phyloP scores from a whole-genome alignment of 1,140 invertebrate species.

The Melitaea cinxia region DNA sequence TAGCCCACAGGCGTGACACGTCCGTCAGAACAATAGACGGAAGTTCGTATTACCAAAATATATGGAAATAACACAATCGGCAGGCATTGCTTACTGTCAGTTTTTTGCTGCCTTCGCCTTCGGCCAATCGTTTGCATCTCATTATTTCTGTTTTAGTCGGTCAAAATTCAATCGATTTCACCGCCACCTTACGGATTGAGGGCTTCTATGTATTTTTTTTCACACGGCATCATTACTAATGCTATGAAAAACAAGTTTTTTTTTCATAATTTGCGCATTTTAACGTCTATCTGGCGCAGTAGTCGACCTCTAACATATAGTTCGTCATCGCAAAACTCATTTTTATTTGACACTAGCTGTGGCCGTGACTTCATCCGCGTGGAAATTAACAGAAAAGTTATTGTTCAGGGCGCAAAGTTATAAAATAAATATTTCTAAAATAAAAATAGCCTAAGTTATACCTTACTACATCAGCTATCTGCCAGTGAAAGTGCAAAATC shows the following conservation, averaged over 20 bases:
- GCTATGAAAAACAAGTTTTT: neutral
- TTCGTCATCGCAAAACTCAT: neutral
- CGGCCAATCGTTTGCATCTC: slow-evolving; percentile 69
- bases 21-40: slow-evolving; percentile 58
- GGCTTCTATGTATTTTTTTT: slow-evolving; percentile 59
- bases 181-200: slow-evolving; percentile 47
- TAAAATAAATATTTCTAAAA: no score
- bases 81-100: slow-evolving; percentile 54
- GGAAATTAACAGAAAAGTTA: no score
- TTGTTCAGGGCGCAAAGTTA: no score
- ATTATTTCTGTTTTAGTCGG: slow-evolving; percentile 68
- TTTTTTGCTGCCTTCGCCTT: slow-evolving; percentile 59
- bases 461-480: no score
- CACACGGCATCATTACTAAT: slow-evolving; percentile 46
- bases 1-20: slow-evolving; percentile 48
- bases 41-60: slow-evolving; percentile 75
- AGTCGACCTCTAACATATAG: neutral
- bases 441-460: no score
- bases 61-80: slow-evolving; percentile 69
- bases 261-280: neutral
- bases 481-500: no score
- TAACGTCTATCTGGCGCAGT: neutral
- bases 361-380: no score
- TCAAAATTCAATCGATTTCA: slow-evolving; percentile 66
- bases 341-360: no score